Evolutionary conservation across 2,888 invertebrate genomes (phyloP).

Genomic region (Incurvaria masculella): DNA sequence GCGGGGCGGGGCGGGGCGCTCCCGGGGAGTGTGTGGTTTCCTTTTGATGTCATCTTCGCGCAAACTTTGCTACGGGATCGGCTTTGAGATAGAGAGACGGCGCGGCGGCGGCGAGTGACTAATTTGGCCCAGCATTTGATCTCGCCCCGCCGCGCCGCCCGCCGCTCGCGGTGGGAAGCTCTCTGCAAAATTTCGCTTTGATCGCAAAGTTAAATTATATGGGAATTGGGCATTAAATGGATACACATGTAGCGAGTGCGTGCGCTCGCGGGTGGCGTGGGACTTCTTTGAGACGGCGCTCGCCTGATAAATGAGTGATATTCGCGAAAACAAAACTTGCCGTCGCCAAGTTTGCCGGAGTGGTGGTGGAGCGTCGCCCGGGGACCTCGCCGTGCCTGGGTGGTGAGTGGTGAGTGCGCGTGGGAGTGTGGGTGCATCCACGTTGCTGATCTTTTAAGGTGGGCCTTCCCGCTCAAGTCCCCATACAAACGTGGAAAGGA

Average conservation of each 20-base stretch:
- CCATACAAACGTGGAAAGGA: too few relatives aligned
- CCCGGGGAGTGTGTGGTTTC: constrained; percentile 57
- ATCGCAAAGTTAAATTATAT: constrained; percentile 59
- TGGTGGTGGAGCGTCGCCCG: constrained; percentile 23
- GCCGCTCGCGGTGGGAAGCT: constrained; percentile 48
- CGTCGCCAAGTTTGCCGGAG: constrained; percentile 17
- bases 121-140: constrained; percentile 59
- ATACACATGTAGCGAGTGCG: constrained; percentile 45
- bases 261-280: constrained; percentile 13
- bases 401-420: constrained; percentile 45
- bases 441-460: too few relatives aligned
- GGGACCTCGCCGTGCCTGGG: constrained; percentile 48
- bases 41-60: constrained; percentile 59
- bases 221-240: constrained; percentile 57
- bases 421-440: constrained; percentile 22
- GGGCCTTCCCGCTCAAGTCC: too few relatives aligned
- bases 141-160: constrained; percentile 46
- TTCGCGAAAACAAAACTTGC: constrained; percentile 33
- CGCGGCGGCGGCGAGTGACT: constrained; percentile 39
- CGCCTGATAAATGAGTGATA: constrained; percentile 26
- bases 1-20: constrained; percentile 21
- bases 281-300: too few relatives aligned
- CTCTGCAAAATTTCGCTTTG: constrained; percentile 57
- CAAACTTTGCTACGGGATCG: constrained; percentile 58
- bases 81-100: constrained; percentile 59